A percentile compares a stretch with the other conserved stretches of the same genome.
phyloP scores from a whole-genome alignment of 2,888 invertebrate genomes.

The Leptopilina drosophilae region DNA sequence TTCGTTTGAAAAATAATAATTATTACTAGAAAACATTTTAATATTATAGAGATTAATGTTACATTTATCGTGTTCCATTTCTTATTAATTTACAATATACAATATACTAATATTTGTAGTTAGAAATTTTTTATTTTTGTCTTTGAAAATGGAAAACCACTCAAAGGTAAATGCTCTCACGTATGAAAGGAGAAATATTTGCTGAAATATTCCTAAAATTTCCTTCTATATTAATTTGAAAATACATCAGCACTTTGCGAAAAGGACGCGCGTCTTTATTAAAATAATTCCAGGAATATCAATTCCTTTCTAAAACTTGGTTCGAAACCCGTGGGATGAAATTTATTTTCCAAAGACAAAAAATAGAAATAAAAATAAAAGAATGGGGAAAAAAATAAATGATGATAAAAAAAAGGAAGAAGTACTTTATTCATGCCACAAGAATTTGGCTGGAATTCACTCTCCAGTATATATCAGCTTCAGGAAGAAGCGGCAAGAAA shows the following conservation, averaged over 20 bases:
- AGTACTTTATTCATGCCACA: constrained; percentile 5
- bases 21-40: too few relatives aligned
- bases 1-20: neutral
- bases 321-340: neutral
- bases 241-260: constrained; percentile 1
- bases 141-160: neutral
- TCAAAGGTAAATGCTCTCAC: neutral
- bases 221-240: constrained; percentile 12
- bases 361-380: neutral
- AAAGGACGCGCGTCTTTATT: neutral
- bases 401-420: neutral
- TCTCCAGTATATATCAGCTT: constrained; percentile 6
- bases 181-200: neutral
- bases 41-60: too few relatives aligned
- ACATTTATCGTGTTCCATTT: neutral
- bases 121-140: neutral
- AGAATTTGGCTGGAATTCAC: constrained; percentile 12
- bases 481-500: neutral
- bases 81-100: neutral
- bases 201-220: constrained; percentile 9
- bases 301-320: neutral
- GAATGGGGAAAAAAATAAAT: neutral
- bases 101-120: too few relatives aligned
- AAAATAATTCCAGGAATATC: constrained; percentile 9
- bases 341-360: neutral